Conservation (phyloP, 35 echinoderm and acorn worm genomes). For the Lytechinus pictus region DNA sequence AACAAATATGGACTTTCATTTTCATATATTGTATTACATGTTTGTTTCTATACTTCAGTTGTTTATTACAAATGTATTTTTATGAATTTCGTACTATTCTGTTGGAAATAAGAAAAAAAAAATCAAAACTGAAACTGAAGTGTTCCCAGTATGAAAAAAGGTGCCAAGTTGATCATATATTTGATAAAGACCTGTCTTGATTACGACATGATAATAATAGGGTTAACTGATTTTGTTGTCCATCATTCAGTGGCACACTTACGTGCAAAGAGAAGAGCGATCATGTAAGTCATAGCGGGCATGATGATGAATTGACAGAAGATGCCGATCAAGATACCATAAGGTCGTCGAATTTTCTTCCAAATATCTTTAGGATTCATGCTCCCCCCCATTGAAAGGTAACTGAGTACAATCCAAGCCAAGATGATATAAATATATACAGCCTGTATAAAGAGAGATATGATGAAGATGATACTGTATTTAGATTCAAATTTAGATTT, state of each 20-base stretch:
- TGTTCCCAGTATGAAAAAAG: no score
- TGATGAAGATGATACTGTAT: not conserved
- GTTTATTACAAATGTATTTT: no score
- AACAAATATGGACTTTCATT: no score
- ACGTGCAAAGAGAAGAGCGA: slow-evolving; percentile 38
- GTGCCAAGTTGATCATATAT: no score
- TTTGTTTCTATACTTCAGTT: no score
- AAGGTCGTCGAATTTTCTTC: slow-evolving; percentile 64
- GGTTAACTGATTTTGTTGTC: no score
- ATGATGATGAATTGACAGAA: slow-evolving; percentile 87
- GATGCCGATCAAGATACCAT: slow-evolving; percentile 69
- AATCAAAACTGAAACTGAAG: no score
- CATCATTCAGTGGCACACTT: not conserved
- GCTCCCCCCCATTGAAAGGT: slow-evolving; percentile 70
- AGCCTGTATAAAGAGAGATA: not conserved
- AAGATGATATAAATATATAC: slow-evolving; percentile 57
- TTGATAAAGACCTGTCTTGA: no score
- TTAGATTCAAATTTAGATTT: not conserved
- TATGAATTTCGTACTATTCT: no score
- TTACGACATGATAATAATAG: no score
- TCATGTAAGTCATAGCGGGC: slow-evolving; percentile 58
- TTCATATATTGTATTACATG: no score
- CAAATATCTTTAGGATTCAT: slow-evolving; percentile 53
- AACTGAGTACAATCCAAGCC: slow-evolving; percentile 60
- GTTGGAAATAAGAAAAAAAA: no score